phyloP scores from a whole-genome alignment of 2,888 invertebrate species.

The Acanthacorydalis orientalis region DNA sequence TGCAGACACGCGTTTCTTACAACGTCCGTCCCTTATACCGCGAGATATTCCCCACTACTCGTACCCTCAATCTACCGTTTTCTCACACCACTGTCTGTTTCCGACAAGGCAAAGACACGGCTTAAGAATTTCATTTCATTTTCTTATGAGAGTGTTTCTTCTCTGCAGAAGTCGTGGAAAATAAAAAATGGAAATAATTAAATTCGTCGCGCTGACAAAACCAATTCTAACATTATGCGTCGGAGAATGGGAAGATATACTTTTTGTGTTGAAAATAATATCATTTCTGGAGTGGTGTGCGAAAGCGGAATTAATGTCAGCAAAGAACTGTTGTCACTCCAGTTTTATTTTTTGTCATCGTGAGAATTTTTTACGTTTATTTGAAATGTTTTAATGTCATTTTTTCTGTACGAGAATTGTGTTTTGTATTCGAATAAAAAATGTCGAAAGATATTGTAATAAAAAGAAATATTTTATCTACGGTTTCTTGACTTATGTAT shows the following conservation, averaged over 20 bases:
- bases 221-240: slow-evolving; percentile 1
- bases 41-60: too few relatives aligned
- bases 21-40: too few relatives aligned
- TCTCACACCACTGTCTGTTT: not conserved
- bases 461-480: too few relatives aligned
- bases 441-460: too few relatives aligned
- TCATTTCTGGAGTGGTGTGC: not conserved
- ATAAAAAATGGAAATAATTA: slow-evolving; percentile 3
- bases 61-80: not conserved
- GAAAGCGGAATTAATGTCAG: slow-evolving; percentile 1
- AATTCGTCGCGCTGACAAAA: slow-evolving; percentile 3
- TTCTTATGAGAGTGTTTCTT: slow-evolving; percentile 14
- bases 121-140: slow-evolving; percentile 35
- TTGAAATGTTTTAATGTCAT: too few relatives aligned
- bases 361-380: too few relatives aligned
- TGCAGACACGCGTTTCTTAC: not conserved
- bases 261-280: slow-evolving; percentile 2
- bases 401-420: too few relatives aligned
- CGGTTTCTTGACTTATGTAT: too few relatives aligned
- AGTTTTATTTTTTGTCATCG: not conserved
- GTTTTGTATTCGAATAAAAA: too few relatives aligned
- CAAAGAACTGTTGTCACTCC: not conserved
- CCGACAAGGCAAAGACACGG: slow-evolving; percentile 19
- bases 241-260: not conserved
- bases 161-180: not conserved